phyloP scores from a whole-genome alignment of 2,797 vertebrate genomes.

The Gila robusta region DNA sequence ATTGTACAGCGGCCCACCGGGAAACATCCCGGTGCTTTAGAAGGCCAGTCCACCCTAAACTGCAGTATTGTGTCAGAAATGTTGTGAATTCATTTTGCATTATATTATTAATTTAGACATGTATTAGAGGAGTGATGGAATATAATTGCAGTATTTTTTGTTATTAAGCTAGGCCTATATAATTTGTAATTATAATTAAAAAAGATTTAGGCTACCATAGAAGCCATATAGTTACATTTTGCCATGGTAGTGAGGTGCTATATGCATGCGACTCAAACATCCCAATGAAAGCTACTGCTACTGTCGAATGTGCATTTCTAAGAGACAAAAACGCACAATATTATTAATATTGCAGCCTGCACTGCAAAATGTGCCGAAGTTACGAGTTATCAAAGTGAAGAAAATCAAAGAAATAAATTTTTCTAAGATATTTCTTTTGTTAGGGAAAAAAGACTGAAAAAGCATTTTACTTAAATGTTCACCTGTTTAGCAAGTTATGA shows the following conservation, averaged over 20 bases:
- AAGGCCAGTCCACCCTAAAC: background rate
- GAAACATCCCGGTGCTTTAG: background rate
- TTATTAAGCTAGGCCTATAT: background rate
- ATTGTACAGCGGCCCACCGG: too few relatives aligned
- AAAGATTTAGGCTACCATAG: background rate
- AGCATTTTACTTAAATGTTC: background rate
- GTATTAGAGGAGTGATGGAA: background rate
- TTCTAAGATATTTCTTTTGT: background rate
- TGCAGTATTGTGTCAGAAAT: background rate
- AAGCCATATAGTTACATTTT: background rate
- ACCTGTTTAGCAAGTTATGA: background rate
- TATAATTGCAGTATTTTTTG: background rate
- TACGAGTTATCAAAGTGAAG: background rate
- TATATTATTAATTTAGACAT: background rate
- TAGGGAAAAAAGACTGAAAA: background rate
- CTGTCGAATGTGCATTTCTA: background rate
- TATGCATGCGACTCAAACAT: too few relatives aligned
- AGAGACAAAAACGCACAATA: background rate
- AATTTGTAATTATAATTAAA: background rate
- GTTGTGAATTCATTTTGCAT: background rate
- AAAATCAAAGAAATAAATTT: background rate
- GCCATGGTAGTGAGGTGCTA: background rate
- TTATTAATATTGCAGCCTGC: background rate
- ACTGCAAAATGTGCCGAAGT: background rate
- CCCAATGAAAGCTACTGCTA: background rate